Base-by-base conservation (phyloP, 2,797 vertebrate genomes). In the Anomalospiza imberbis region DNA sequence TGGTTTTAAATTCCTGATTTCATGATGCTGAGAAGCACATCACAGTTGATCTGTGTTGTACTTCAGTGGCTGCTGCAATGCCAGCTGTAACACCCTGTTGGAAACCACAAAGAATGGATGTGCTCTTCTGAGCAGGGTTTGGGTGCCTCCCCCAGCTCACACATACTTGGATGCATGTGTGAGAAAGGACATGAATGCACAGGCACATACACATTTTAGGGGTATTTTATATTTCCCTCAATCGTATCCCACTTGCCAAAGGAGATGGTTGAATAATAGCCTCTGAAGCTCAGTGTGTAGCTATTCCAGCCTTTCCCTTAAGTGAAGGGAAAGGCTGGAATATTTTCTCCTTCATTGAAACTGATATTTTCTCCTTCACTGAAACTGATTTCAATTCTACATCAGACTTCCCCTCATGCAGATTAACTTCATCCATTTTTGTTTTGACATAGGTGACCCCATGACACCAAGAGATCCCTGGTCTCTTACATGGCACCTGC, bases 131-230 rank as follows among this genome's bases (percentile, higher is more conserved):
- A 81, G 62, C 24, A 38, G 74, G 16, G 14, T 48, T 55, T 4
- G 6, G 22, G 28, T 61, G 32, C 38, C 57, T 50, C 58, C n/a
- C 34, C 28, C 45, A 67, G 5, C 24, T 76, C 75, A 67, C 42
- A 31, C 29, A 8, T 2, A 1, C 31, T 32, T 44, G 55, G 32
- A 18, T 63, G 73, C 45, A 54, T 0, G 0, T n/a, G 44, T 54
- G 36, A 70, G 53, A 67, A 81, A 40, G 70, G 24, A 50, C 0
- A 6, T 10, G n/a, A 74, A 48, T 8, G 18, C 70, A 63, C 14
- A 77, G 61, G 57, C 20, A 48, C 9, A 9, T 45, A 13, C 2
- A 29, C 13, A 4, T 31, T 63, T 77, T 0, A 45, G 29, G 32
- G 18, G 13, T 32, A 18, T 66, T 76, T 76, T 47, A 1, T 53